Evolutionary conservation across 2,888 invertebrate species (phyloP).

Genomic region (Apamea epomidion): DNA sequence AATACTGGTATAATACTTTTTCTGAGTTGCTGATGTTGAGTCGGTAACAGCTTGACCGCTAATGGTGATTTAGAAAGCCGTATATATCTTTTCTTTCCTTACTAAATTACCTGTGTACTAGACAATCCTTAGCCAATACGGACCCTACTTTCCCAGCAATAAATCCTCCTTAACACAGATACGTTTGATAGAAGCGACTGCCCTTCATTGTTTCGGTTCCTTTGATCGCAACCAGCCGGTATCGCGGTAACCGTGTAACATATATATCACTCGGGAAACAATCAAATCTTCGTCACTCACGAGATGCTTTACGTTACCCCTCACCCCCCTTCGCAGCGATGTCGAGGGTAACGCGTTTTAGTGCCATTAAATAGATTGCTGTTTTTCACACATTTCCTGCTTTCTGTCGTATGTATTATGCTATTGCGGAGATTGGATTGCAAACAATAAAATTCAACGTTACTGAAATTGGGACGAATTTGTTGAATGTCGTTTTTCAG

Average conservation of each 20-base stretch:
- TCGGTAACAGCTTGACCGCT: neutral
- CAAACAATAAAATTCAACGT: constrained; percentile 46
- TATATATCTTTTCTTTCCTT: neutral
- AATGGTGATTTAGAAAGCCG: neutral
- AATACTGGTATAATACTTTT: neutral
- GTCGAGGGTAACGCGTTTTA: constrained; percentile 49
- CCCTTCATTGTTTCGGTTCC: constrained; percentile 22
- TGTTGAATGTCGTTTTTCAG: constrained; percentile 11
- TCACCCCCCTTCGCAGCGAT: neutral
- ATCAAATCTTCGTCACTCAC: constrained; percentile 59
- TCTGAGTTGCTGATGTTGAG: neutral
- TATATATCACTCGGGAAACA: constrained; percentile 54
- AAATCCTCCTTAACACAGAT: constrained; percentile 4
- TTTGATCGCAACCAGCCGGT: constrained; percentile 31
- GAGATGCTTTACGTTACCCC: constrained; percentile 20
- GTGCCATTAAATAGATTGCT: constrained; percentile 68
- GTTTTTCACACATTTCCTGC: constrained; percentile 58
- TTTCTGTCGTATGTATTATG: constrained; percentile 28
- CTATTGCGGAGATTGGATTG: constrained; percentile 18
- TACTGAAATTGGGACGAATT: constrained; percentile 17
- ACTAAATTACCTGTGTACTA: constrained; percentile 13
- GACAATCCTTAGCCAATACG: neutral
- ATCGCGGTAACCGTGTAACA: constrained; percentile 32
- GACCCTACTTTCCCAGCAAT: constrained; percentile 10
- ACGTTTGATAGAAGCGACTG: constrained; percentile 26